Base-by-base conservation (phyloP, 2,113 vertebrate genomes). In the Cercocebus atys region DNA sequence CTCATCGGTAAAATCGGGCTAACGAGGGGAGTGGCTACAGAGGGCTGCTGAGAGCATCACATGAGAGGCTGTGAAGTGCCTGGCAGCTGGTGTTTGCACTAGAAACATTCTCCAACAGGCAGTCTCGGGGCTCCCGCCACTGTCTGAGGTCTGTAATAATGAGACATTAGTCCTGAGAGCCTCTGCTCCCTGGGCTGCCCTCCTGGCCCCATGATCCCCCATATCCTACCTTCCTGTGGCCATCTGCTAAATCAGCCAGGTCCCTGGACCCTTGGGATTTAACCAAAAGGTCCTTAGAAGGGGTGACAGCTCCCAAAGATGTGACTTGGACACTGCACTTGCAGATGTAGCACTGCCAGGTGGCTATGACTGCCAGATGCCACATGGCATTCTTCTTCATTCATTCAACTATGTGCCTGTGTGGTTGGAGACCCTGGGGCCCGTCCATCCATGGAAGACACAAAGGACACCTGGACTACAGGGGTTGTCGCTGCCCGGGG, bases 291-390 rank as follows among this genome's bases (percentile, higher is more conserved):
- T 16, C 27, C 86, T 52, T 8, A n/a, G 81, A 43, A 0, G 27
- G 27, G n/a, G 4, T 5, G 47, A n/a, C 3, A 1, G 22, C 32
- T 13, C 38, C 66, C 47, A 6, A 25, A n/a, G 57, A 45, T 10
- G 6, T 0, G 10, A 38, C 35, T 0, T 3, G 11, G 57, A 59
- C 3, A 22, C 47, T 1, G 0, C 0, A 20, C 23, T 57, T 68
- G 20, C 57, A 30, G 57, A 8, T 0, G 14, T 8, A 8, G 57
- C 8, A 2, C 1, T 4, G 14, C 20, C 76, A 1, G 55, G 10
- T 3, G 45, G 61, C 27, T 22, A 0, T 5, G n/a, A 9, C 14
- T 0, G 7, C 30, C 16, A 20, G 43, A 14, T 2, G 0, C 4
- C 2, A 0, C 0, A 0, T 3, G 0, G 6, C 38, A 1, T 45